A percentile compares a stretch with the other conserved stretches of the same genome.
Conservation (phyloP, 2,888 invertebrate genomes). For the Tromatobia lineatoria region DNA sequence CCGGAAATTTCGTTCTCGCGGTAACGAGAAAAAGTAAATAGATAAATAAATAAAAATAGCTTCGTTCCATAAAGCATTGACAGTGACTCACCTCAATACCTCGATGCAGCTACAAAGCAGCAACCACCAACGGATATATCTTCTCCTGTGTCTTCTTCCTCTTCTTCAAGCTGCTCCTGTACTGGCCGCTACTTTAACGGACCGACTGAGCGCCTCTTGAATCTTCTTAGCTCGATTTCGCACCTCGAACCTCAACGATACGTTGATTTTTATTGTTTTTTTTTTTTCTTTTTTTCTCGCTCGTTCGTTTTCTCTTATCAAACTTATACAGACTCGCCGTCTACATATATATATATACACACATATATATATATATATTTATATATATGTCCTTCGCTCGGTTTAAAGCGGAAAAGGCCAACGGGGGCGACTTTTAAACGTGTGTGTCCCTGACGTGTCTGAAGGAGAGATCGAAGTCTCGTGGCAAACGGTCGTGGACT, state of each 20-base stretch:
- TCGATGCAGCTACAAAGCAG: slow-evolving; percentile 44
- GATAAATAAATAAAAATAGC: neutral
- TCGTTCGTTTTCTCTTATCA: slow-evolving; percentile 29
- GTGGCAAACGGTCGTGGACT: slow-evolving; percentile 84
- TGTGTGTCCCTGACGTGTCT: slow-evolving; percentile 60
- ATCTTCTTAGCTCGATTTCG: slow-evolving; percentile 12
- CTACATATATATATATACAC: neutral
- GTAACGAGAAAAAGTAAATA: neutral
- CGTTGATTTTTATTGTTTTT: slow-evolving; percentile 11
- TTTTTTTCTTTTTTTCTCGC: slow-evolving; percentile 27
- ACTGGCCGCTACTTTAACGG: slow-evolving; percentile 12
- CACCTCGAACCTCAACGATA: neutral
- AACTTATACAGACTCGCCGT: slow-evolving; percentile 35
- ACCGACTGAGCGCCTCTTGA: neutral
- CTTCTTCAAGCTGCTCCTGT: slow-evolving; percentile 17
- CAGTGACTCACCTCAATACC: slow-evolving; percentile 57
- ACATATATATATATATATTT: neutral
- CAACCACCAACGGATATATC: slow-evolving; percentile 42
- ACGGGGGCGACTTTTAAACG: slow-evolving; percentile 53
- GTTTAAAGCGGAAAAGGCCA: slow-evolving; percentile 12
- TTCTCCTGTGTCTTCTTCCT: slow-evolving; percentile 24
- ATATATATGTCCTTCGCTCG: slow-evolving; percentile 28
- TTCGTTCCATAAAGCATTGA: neutral
- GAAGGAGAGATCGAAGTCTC: slow-evolving; percentile 81
- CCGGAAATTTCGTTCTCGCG: slow-evolving; percentile 11